phyloP scores from a whole-genome alignment of 2,888 invertebrate genomes.

The Pterostichus niger region DNA sequence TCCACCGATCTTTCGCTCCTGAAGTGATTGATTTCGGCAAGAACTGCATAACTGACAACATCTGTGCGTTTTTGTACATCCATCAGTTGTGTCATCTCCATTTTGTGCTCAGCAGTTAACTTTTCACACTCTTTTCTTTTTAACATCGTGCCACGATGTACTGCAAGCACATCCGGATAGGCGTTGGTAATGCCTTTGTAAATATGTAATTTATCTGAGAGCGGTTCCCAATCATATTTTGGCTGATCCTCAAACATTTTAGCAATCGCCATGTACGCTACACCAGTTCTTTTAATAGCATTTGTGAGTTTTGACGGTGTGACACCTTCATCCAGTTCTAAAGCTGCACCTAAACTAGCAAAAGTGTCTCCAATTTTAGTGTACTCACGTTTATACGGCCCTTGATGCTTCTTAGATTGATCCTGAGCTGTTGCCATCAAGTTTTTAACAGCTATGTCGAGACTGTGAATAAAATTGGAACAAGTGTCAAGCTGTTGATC shows the following conservation, averaged over 20 bases:
- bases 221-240: slow-evolving; percentile 92
- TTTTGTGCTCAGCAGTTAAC: slow-evolving; percentile 88
- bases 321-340: slow-evolving; percentile 87
- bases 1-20: slow-evolving; percentile 92
- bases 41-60: slow-evolving; percentile 93
- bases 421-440: slow-evolving; percentile 89
- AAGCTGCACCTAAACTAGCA: slow-evolving; percentile 89
- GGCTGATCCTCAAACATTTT: slow-evolving; percentile 94
- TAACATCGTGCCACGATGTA: slow-evolving; percentile 93
- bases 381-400: slow-evolving; percentile 93
- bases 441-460: slow-evolving; percentile 93
- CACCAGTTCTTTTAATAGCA: slow-evolving; percentile 90
- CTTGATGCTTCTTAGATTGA: slow-evolving; percentile 92
- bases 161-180: slow-evolving; percentile 93
- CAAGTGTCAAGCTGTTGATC: slow-evolving; percentile 93
- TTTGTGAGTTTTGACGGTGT: slow-evolving; percentile 85
- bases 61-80: slow-evolving; percentile 92
- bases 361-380: slow-evolving; percentile 94
- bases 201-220: slow-evolving; percentile 94
- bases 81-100: slow-evolving; percentile 88
- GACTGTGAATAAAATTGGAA: slow-evolving; percentile 87
- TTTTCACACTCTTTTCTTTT: slow-evolving; percentile 94
- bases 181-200: slow-evolving; percentile 95
- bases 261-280: slow-evolving; percentile 93
- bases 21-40: slow-evolving; percentile 97